Evolutionary conservation across 2,797 vertebrate genomes (phyloP).

Genomic region (Gastrophryne carolinensis): DNA sequence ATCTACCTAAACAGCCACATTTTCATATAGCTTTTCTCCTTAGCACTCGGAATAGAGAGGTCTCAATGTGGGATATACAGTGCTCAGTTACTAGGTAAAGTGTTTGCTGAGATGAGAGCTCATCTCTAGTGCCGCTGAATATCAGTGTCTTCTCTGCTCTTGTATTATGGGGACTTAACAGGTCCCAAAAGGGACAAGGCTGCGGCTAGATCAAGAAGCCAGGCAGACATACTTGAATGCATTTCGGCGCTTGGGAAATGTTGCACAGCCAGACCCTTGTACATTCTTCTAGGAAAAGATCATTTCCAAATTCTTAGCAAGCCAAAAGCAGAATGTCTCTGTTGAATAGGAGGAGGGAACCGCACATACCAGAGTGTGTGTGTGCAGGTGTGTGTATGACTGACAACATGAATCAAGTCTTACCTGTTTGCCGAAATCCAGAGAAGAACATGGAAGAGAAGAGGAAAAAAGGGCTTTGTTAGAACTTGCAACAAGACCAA

Average conservation of each 20-base stretch:
- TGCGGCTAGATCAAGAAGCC: not conserved
- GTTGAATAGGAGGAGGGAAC: not conserved
- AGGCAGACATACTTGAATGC: not conserved
- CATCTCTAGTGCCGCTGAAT: too few species aligned
- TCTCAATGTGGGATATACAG: too few species aligned
- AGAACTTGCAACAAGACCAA: conserved; percentile 22
- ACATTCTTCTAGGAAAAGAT: conserved; percentile 11
- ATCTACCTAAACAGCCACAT: too few species aligned
- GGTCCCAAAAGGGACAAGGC: not conserved
- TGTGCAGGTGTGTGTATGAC: conserved; percentile 31
- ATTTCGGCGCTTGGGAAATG: not conserved
- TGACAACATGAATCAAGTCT: conserved; percentile 46
- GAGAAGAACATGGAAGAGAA: not conserved
- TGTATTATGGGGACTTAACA: not conserved
- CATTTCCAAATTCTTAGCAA: not conserved
- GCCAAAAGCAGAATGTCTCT: not conserved
- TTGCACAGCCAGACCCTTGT: conserved; percentile 27
- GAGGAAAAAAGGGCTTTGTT: conserved; percentile 25
- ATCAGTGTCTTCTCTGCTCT: too few species aligned
- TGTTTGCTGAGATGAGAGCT: too few species aligned
- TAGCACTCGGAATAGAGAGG: too few species aligned
- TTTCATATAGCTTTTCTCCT: too few species aligned
- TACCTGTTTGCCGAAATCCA: conserved; percentile 42
- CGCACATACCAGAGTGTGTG: not conserved
- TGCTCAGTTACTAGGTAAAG: too few species aligned